A percentile compares a stretch with the other conserved stretches of the same genome.
These are phyloP conservation scores for Cyrtonyx montezumae DNA, from an alignment of 2,113 vertebrate species.

Conservation along the genomic window DNA sequence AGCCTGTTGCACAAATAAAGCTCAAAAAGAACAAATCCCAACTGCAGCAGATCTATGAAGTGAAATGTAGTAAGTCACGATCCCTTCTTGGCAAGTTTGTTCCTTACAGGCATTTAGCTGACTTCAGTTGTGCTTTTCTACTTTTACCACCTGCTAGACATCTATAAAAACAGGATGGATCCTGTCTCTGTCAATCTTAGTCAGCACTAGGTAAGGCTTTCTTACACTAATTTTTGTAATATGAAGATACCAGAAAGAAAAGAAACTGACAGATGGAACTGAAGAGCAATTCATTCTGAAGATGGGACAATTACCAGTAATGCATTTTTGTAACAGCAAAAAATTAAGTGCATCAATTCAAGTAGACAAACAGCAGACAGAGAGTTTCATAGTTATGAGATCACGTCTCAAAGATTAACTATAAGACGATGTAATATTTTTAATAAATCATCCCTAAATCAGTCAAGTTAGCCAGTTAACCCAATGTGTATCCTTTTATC, in stretches of 20 bases:
- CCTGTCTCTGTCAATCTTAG: background rate
- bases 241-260: background rate
- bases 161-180: background rate
- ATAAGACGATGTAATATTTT: background rate
- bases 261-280: background rate
- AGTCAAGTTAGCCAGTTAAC: background rate
- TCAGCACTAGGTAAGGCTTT: background rate
- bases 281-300: background rate
- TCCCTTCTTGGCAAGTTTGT: background rate
- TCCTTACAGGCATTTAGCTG: background rate
- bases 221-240: fast-evolving
- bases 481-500: background rate
- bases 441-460: background rate
- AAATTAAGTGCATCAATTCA: background rate
- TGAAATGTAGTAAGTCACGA: fast-evolving
- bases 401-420: background rate
- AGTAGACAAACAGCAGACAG: background rate
- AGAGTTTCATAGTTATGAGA: background rate
- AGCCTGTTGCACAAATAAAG: background rate
- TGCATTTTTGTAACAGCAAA: background rate
- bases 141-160: background rate
- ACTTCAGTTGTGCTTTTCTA: background rate
- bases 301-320: background rate
- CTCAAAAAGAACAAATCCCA: background rate
- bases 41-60: background rate